These are phyloP conservation scores for Hycleus phaleratus DNA, from an alignment of 1,140 invertebrate genomes.

Conservation along the genomic window DNA sequence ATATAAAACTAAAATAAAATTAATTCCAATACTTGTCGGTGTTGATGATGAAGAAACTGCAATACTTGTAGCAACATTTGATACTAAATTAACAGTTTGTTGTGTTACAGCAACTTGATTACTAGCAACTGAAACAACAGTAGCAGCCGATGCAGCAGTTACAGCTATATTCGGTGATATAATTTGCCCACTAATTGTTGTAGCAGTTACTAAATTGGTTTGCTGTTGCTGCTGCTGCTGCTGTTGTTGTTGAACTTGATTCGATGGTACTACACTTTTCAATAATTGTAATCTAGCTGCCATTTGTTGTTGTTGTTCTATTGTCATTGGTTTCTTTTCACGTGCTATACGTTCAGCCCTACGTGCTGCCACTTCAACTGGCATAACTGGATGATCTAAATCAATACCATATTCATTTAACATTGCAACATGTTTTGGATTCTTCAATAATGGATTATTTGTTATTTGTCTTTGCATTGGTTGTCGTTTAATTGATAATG, in stretches of 20 bases:
- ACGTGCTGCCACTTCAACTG: slow-evolving; percentile 74
- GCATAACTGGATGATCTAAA: slow-evolving; percentile 77
- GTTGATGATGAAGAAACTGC: slow-evolving; percentile 29
- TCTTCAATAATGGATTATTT: slow-evolving; percentile 63
- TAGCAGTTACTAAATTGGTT: not conserved
- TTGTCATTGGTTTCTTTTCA: slow-evolving; percentile 54
- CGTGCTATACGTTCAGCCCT: slow-evolving; percentile 76
- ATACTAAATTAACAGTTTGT: slow-evolving; percentile 26
- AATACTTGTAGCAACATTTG: slow-evolving; percentile 36
- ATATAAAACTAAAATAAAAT: not conserved
- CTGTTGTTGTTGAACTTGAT: not conserved
- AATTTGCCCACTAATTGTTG: not conserved
- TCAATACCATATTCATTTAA: slow-evolving; percentile 75
- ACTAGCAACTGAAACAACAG: not conserved
- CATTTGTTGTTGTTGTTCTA: slow-evolving; percentile 39
- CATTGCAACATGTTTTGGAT: slow-evolving; percentile 76
- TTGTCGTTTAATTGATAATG: slow-evolving; percentile 40
- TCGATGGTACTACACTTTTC: slow-evolving; percentile 27
- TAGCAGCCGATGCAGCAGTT: slow-evolving; percentile 2
- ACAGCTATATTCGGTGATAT: not conserved
- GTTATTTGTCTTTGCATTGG: slow-evolving; percentile 65
- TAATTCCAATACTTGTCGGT: not conserved
- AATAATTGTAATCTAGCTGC: slow-evolving; percentile 29
- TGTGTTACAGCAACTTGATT: not conserved
- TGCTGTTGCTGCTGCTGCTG: not conserved